Evolutionary conservation across 2,113 vertebrate genomes (phyloP), one percentile per base, ranked within the genome.

Genomic region (Mesocricetus auratus): DNA sequence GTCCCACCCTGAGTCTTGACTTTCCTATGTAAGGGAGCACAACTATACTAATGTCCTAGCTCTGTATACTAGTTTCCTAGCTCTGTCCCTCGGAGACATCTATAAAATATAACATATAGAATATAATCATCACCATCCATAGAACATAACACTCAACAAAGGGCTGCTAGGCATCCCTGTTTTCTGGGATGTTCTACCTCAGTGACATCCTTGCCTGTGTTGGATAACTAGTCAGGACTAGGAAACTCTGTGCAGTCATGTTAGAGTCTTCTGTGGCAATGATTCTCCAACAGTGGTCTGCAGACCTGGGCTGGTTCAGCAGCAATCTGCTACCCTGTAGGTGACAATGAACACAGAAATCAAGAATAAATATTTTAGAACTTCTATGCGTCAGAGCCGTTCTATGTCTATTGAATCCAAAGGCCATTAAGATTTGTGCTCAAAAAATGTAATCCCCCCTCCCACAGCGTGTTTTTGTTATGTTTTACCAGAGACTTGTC

Each of bases 401-500:
- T 95, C 90, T 69, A 50, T 3, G 58, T 90, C 8, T 19, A 12
- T 91, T 83, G 42, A 94, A 69, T 96, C 60, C 68, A 89, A 92
- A 94, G 36, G 77, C 56, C 36, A 64, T 85, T 83, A 73, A 87
- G 42, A 94, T 75, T 83, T 42, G 47, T 58, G 45, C 85, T 93
- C n/a, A 90, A 66, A 74, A 58, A 5, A 60, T 87, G 83, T 29
- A 26, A 45, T 17, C 7, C 5, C 3, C 15, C 60, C 42, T 33
- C 33, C 24, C 39, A 33, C 86, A 29, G 78, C 89, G 73, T 96
- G 93, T 94, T 95, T 94, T 79, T 68, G 17, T 68, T 96, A 16
- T 92, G 62, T 93, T 97, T 96, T 86, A 93, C 31, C 33, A 85
- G 93, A 94, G 50, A 85, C 87, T 78, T 79, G 64, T 66, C 90